Evolutionary conservation across 1,140 invertebrate genomes (phyloP), one percentile per base, ranked within the genome.

Genomic region (Hesperophylax magnus): DNA sequence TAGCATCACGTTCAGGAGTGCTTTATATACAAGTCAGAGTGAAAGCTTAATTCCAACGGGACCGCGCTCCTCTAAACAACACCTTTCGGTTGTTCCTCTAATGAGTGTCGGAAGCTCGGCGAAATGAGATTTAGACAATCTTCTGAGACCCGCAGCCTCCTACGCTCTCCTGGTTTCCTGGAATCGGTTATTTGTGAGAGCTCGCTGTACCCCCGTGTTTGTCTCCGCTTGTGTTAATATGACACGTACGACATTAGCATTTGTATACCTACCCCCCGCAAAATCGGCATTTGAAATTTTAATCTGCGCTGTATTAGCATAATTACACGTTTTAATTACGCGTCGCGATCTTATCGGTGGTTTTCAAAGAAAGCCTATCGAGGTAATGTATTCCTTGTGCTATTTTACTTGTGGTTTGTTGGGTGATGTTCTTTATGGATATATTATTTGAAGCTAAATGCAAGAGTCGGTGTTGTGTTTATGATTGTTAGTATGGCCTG

Each of bases 71-170:
- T 79, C 79, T 77, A 78, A 81, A 83, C 82, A 83, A 83, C 82
- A 72, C 79, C 82, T 81, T 77, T 81, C 80, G 77, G 76, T 81
- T 81, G 79, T 79, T 79, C 77, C 77, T 76, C 79, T 83, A 83
- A 83, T 81, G 82, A 83, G 82, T 72, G 79, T 74, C 82, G 82
- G 82, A 83, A 76, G 79, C 82, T 79, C 72, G 39, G 82, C 82
- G 82, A 79, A 81, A 83, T 83, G 82, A 81, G 82, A 81, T 83
- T 83, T 81, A 83, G 82, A 77, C 79, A 77, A 83, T 81, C 82
- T 78, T 31, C 82, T 53, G 75, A 77, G 77, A 78, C 74, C 22
- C 54, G 24, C 22, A n/a, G 72, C 75, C 67, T 78, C 60, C 54
- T 53, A 58, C 63, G 78, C 56, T 18, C 54, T 79, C 58, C 77